Base-by-base conservation (phyloP, 1,140 invertebrate genomes). In the Amyelois transitella region DNA sequence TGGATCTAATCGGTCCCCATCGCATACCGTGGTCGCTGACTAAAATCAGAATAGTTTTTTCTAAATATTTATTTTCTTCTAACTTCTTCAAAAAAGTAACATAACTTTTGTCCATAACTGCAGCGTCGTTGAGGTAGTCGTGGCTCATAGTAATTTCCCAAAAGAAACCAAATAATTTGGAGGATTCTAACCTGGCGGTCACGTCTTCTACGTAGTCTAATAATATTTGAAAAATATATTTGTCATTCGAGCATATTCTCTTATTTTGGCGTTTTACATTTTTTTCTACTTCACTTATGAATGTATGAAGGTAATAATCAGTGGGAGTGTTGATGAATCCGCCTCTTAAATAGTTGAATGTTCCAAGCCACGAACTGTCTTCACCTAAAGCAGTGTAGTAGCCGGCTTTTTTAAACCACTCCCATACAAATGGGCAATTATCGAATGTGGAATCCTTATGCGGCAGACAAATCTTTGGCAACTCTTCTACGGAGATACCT, bases 21-120 rank as follows among this genome's bases (percentile, higher is more conserved):
- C 97, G 86, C 68, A 97, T 92, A 0, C 97, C 97, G 77, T 98
- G 97, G 80, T 99, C 97, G 70, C 96, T 97, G 60, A 97, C 90
- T 17, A 98, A 91, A 7, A 98, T 87, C 0, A 98, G 66, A 60
- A 94, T 88, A 0, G 92, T 92, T 43, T 92, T 89, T 38, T 94
- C 90, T 55, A 94, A 75, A 1, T 91, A 87, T 0, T 91, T 91
- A 7, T 87, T 78, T 0, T 78, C 60, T n/a, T 91, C 74, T 38
- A 95, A 58, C 1, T 85, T 72, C 50, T 89, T 75, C 6, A 96
- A 81, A 66, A 92, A 92, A 1, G 81, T 60, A 0, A 80, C 61
- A 56, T 93, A 89, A 28, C 88, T 78, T 0, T 80, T 57, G 59
- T 96, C 95, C 74, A 94, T 92, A 2, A 90, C 76, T 17, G 91